Percentiles rank a stretch among this genome's conserved stretches.
These are phyloP conservation scores for Galendromus occidentalis DNA, from an alignment of 1,140 invertebrate genomes.

Conservation along the genomic window DNA sequence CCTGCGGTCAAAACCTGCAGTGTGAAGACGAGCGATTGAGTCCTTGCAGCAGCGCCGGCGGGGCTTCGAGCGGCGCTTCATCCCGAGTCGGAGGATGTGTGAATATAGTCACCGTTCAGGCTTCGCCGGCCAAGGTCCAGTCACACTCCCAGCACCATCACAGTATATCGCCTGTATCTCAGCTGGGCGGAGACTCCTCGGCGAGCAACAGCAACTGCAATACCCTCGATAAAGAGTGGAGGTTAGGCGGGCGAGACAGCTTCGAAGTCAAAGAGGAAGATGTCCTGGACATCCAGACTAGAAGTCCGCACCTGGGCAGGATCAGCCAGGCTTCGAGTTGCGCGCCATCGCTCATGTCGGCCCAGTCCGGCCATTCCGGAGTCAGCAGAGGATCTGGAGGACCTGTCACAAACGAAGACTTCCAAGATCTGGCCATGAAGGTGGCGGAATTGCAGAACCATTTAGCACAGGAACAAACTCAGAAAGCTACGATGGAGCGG, in stretches of 20 bases:
- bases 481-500: not conserved
- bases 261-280: not conserved
- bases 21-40: not conserved
- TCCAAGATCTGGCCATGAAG: slow-evolving; percentile 6
- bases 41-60: slow-evolving; percentile 1
- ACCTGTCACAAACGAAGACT: not conserved
- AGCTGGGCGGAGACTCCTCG: not conserved
- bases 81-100: not conserved
- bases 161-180: slow-evolving; percentile 1
- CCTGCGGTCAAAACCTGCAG: not conserved
- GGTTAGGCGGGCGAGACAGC: not conserved
- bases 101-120: not conserved
- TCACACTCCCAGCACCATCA: not conserved
- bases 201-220: slow-evolving; percentile 11
- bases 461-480: slow-evolving; percentile 7
- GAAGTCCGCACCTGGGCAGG: not conserved
- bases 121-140: slow-evolving; percentile 4
- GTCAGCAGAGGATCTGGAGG: not conserved
- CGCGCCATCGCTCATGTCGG: not conserved
- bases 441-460: slow-evolving; percentile 6
- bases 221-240: not conserved
- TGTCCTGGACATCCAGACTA: not conserved
- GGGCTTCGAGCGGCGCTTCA: not conserved
- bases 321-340: slow-evolving; percentile 5
- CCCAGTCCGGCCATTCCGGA: not conserved